phyloP scores from a whole-genome alignment of 2,797 vertebrate species.

The Adelosebastes latens region DNA sequence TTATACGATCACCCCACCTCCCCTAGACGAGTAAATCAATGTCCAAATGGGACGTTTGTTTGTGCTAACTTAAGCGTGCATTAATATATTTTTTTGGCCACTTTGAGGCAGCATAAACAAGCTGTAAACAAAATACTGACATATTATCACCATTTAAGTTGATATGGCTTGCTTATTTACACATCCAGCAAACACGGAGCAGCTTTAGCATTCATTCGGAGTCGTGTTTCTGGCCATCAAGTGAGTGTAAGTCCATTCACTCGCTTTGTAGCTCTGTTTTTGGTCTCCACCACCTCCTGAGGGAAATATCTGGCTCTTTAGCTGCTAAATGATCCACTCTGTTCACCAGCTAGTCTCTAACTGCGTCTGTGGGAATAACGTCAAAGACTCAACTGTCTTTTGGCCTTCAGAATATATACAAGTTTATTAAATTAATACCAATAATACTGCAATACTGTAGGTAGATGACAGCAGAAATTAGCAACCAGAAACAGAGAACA shows the following conservation, averaged over 20 bases:
- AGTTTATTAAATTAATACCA: neutral
- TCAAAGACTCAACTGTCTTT: neutral
- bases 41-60: rapidly evolving
- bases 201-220: neutral
- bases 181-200: neutral
- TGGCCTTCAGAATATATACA: neutral
- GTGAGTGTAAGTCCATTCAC: neutral
- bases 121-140: neutral
- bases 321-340: neutral
- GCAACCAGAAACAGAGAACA: neutral
- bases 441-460: neutral
- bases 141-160: neutral
- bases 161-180: neutral
- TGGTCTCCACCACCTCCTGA: neutral
- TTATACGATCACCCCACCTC: neutral
- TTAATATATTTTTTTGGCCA: neutral
- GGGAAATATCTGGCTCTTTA: neutral
- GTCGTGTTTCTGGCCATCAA: neutral
- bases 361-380: neutral
- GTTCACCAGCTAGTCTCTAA: neutral
- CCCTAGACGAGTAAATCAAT: neutral
- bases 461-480: neutral
- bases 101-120: neutral
- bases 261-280: neutral
- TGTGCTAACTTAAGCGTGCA: neutral